A percentile compares a stretch with the other conserved stretches of the same genome.
phyloP scores from a whole-genome alignment of 2,888 invertebrate genomes.

The Lamellibrachia columna region DNA sequence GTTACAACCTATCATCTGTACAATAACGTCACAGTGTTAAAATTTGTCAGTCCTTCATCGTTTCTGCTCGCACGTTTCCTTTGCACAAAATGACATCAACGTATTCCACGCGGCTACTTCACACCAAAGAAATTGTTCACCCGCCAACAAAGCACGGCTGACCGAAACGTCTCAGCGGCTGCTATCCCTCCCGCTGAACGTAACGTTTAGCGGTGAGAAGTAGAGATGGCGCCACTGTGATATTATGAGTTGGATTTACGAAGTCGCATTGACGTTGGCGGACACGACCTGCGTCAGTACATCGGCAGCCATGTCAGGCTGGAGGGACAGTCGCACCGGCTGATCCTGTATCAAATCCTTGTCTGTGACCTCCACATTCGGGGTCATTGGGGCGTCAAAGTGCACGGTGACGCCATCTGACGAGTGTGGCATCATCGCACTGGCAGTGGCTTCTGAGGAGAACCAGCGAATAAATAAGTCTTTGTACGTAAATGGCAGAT shows the following conservation, averaged over 20 bases:
- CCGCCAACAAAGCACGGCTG: neutral
- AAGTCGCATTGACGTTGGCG: neutral
- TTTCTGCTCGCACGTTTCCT: neutral
- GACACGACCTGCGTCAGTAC: neutral
- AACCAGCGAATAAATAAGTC: slow-evolving; percentile 4
- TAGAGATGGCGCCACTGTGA: neutral
- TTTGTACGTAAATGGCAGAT: slow-evolving; percentile 16
- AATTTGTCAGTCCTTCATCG: neutral
- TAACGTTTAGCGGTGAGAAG: neutral
- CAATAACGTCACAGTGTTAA: neutral
- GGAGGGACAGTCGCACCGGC: neutral
- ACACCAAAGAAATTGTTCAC: neutral
- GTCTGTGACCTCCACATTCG: neutral
- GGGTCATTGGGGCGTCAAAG: neutral
- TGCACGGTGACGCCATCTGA: neutral
- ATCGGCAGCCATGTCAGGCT: neutral
- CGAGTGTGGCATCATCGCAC: neutral
- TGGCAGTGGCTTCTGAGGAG: neutral
- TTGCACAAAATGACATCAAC: neutral
- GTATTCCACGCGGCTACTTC: neutral
- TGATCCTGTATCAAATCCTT: neutral
- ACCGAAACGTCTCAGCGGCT: neutral
- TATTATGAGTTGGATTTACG: neutral
- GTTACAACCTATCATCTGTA: neutral
- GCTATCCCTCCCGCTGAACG: neutral